Evolutionary conservation across 2,888 invertebrate species (phyloP), one percentile per base, ranked within the genome.

Genomic region (Thelaira solivaga): DNA sequence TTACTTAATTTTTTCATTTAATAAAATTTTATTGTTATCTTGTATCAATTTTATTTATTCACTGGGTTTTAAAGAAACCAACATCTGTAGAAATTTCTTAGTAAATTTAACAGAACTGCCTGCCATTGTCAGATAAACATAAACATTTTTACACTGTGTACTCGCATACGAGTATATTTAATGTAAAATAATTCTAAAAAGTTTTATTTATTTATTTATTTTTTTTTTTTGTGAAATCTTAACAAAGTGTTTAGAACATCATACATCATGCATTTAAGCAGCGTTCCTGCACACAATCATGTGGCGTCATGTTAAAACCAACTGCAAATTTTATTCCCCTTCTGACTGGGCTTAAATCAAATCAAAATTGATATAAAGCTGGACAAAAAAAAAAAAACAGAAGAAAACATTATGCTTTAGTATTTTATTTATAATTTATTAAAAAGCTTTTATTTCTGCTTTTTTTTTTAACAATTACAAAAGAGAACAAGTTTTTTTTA

Each of bases 381-480:
- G n/a, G n/a, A n/a, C n/a, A n/a, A 6, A 36, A 16, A 8, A 43
- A 39, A 29, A 36, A 61, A 18, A 5, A 26, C 13, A n/a, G 13
- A 22, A 62, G 2, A 47, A 34, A 20, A 64, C 18, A 22, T 31
- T 22, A 43, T 53, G 16, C 24, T 51, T n/a, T 26, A 24, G 53
- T 16, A 36, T 64, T 55, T 18, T 39, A 18, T 41, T 20, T 64
- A 39, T 51, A 75, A 68, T 53, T 62, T 47, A 75, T 75, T 75
- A 68, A 75, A 68, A 67, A 61, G 67, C 53, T 61, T 68, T 62
- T 39, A 55, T 51, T n/a, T n/a, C n/a, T n/a, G n/a, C n/a, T n/a
- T n/a, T n/a, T n/a, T n/a, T 61, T 57, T 47, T 57, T 36, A 7
- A 24, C 49, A 59, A 41, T 18, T 5, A 13, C 2, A 4, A 1